Conservation (phyloP, 2,797 vertebrate species). For the Eulemur coronatus region DNA sequence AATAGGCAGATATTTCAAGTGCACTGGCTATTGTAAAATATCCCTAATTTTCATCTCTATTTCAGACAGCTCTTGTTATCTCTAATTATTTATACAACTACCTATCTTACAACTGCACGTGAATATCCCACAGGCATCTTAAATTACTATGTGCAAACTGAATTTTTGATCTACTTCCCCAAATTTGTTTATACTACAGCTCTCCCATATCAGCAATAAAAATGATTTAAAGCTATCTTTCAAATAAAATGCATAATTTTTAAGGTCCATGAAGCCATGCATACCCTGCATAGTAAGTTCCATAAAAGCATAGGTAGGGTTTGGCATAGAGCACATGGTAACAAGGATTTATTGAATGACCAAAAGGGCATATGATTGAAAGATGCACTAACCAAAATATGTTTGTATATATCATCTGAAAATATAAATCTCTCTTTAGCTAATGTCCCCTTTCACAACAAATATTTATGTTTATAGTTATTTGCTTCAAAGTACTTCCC, state of each 20-base stretch:
- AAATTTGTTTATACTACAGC: background rate
- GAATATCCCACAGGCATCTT: background rate
- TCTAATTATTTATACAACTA: background rate
- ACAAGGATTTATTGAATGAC: background rate
- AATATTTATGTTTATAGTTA: background rate
- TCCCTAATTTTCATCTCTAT: background rate
- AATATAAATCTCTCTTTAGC: background rate
- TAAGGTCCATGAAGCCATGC: background rate
- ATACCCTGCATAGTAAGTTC: background rate
- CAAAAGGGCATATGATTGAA: background rate
- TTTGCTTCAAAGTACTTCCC: background rate
- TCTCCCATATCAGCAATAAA: background rate
- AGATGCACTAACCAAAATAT: background rate
- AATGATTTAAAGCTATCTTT: background rate
- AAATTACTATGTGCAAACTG: background rate
- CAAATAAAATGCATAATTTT: background rate
- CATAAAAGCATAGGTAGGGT: background rate
- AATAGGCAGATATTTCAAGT: background rate
- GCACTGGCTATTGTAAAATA: background rate
- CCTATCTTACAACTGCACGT: background rate
- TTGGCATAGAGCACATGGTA: background rate
- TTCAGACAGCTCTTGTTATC: background rate
- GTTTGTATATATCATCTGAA: background rate
- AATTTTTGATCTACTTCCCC: background rate
- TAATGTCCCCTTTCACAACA: background rate